phyloP scores from a whole-genome alignment of 1,140 invertebrate species.

The Drosophila melanogaster region DNA sequence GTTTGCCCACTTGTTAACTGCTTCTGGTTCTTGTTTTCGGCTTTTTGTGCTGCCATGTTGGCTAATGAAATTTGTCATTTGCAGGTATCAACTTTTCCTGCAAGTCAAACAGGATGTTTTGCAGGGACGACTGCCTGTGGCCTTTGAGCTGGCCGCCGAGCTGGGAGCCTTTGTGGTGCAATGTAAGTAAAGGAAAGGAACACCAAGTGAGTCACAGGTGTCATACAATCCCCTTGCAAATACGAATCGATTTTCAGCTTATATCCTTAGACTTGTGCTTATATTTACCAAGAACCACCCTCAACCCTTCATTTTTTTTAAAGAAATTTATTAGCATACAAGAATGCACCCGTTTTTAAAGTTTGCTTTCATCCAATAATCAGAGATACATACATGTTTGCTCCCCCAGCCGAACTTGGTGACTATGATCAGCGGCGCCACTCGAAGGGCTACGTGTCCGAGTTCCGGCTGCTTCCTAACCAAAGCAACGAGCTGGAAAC shows the following conservation, averaged over 20 bases:
- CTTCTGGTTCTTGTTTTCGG: conserved; percentile 23
- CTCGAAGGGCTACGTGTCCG: conserved; percentile 96
- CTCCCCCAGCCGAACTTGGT: conserved; percentile 95
- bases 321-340: no score
- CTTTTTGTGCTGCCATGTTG: conserved; percentile 10
- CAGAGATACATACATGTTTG: not conserved
- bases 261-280: no score
- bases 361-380: not conserved
- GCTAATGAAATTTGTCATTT: conserved; percentile 71
- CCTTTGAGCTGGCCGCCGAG: conserved; percentile 95
- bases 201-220: not conserved
- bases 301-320: no score
- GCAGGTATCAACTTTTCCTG: conserved; percentile 97
- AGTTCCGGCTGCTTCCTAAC: conserved; percentile 97
- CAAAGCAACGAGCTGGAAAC: conserved; percentile 96
- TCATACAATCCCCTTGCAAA: not conserved
- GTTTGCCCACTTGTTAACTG: conserved; percentile 69
- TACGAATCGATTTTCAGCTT: no score
- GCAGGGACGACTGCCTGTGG: conserved; percentile 94
- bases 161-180: conserved; percentile 97
- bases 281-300: not conserved
- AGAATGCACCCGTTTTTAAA: not conserved
- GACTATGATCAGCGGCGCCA: conserved; percentile 97
- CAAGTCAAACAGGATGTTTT: conserved; percentile 98
- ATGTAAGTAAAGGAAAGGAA: conserved; percentile 90